phyloP scores from a whole-genome alignment of 2,113 vertebrate genomes.

The Urocynchramus pylzowi region DNA sequence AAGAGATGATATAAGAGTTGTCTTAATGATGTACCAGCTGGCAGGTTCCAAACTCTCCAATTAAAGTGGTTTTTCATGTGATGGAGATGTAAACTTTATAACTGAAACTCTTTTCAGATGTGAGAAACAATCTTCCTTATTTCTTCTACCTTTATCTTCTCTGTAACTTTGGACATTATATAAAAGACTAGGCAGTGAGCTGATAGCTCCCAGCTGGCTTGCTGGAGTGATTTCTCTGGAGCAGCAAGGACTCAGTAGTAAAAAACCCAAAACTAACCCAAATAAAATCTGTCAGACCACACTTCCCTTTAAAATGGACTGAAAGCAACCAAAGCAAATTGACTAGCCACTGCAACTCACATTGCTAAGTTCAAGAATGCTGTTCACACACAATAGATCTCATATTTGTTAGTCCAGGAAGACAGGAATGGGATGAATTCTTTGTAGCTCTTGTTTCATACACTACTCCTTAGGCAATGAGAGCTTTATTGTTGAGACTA shows the following conservation, averaged over 20 bases:
- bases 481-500: background rate
- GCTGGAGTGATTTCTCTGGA: background rate
- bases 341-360: background rate
- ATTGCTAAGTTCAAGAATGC: background rate
- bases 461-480: background rate
- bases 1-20: background rate
- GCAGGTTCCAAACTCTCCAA: background rate
- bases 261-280: background rate
- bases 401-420: background rate
- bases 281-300: background rate
- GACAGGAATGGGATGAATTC: background rate
- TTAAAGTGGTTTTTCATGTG: background rate
- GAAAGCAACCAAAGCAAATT: background rate
- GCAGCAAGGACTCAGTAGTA: background rate
- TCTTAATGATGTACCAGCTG: background rate
- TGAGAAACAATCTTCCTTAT: background rate
- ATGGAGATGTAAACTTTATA: background rate
- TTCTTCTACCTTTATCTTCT: background rate
- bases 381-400: background rate
- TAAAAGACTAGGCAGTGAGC: background rate
- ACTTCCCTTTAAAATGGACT: background rate
- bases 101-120: background rate
- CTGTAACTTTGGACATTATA: background rate
- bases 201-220: background rate
- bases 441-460: background rate